These are phyloP conservation scores for Neuroterus valhalla DNA, from an alignment of 1,140 invertebrate species.

Conservation along the genomic window DNA sequence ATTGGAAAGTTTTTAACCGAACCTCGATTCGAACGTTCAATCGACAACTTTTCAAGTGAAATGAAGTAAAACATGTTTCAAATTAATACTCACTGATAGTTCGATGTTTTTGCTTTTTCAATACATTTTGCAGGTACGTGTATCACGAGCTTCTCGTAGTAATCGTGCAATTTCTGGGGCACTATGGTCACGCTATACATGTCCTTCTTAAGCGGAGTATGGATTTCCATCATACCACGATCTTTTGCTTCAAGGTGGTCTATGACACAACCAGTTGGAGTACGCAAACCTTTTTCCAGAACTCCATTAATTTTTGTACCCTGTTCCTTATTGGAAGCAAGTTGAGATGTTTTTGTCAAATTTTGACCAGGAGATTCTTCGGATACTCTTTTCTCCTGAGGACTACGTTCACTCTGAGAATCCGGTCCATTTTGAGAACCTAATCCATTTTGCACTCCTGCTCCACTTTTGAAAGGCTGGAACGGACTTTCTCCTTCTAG, in stretches of 20 bases:
- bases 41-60: too few relatives aligned
- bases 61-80: background rate
- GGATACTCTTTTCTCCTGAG: background rate
- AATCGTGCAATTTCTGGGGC: background rate
- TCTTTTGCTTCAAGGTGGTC: slow-evolving; percentile 30
- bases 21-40: too few relatives aligned
- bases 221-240: slow-evolving; percentile 46
- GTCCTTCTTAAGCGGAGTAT: slow-evolving; percentile 32
- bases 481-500: background rate
- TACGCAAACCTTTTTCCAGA: background rate
- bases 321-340: slow-evolving; percentile 10
- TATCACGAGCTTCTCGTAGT: slow-evolving; percentile 42
- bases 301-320: background rate
- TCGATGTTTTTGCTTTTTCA: background rate
- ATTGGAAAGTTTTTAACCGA: too few relatives aligned
- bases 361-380: background rate
- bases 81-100: slow-evolving; percentile 46
- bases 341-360: background rate
- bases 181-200: slow-evolving; percentile 44
- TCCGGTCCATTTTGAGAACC: background rate
- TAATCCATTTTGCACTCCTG: background rate
- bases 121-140: slow-evolving; percentile 43
- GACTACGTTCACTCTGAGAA: background rate
- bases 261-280: slow-evolving; percentile 3
- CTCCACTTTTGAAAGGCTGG: background rate